Conservation (phyloP, 2,797 vertebrate species). For the Thamnophis elegans region DNA sequence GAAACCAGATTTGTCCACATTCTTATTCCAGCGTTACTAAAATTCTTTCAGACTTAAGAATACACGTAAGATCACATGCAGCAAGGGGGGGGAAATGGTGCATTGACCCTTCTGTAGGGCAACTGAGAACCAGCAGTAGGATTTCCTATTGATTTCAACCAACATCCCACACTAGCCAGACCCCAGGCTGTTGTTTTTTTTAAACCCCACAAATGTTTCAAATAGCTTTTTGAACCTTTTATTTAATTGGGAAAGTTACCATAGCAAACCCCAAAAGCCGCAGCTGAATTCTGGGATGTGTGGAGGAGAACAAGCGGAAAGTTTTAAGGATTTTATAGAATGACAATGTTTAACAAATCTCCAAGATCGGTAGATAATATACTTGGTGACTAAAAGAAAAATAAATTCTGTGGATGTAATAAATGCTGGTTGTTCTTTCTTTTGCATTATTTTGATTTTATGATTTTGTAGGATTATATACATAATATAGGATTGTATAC, state of each 20-base stretch:
- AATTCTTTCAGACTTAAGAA: conserved; percentile 58
- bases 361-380: neutral
- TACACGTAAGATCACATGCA: conserved; percentile 46
- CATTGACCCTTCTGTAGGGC: conserved; percentile 38
- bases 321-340: neutral
- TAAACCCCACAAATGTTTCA: conserved; percentile 1
- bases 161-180: conserved; percentile 17
- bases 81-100: neutral
- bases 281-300: conserved; percentile 19
- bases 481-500: neutral
- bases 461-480: neutral
- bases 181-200: neutral
- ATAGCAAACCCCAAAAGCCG: neutral
- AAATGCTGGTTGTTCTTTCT: conserved; percentile 15
- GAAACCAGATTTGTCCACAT: conserved; percentile 47
- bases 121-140: neutral
- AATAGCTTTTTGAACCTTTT: conserved; percentile 25
- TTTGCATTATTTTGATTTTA: conserved; percentile 44
- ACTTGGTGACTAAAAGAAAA: neutral
- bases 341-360: neutral
- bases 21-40: conserved; percentile 58
- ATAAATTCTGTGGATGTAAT: neutral
- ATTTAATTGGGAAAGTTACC: neutral
- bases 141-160: conserved; percentile 14
- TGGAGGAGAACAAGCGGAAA: neutral